phyloP scores from a whole-genome alignment of 1,140 invertebrate species.

The Diabrotica undecimpunctata region DNA sequence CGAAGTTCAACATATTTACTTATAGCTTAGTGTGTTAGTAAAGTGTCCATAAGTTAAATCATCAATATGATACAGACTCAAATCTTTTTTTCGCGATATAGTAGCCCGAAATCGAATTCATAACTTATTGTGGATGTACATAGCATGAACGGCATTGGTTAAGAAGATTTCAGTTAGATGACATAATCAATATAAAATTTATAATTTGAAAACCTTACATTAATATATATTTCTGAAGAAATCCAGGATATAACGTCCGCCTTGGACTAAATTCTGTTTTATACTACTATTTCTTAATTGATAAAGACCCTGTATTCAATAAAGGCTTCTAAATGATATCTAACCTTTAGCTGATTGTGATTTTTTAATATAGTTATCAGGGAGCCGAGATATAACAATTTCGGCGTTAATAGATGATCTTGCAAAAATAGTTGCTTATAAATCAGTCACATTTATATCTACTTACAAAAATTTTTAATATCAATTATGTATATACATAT shows the following conservation, averaged over 20 bases:
- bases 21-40: too few relatives aligned
- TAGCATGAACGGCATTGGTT: too few relatives aligned
- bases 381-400: conserved; percentile 25
- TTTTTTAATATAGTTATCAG: conserved; percentile 30
- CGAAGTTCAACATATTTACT: too few relatives aligned
- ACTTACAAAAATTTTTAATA: conserved; percentile 33
- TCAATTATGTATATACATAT: conserved; percentile 23
- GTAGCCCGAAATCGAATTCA: too few relatives aligned
- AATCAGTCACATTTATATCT: conserved; percentile 35
- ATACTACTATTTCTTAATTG: conserved; percentile 33
- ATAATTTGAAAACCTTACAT: conserved; percentile 6
- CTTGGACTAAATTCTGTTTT: conserved; percentile 33
- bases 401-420: conserved; percentile 30
- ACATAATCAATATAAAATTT: neutral
- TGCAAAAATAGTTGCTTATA: conserved; percentile 36
- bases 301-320: conserved; percentile 41
- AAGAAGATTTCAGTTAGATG: too few relatives aligned
- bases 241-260: conserved; percentile 28
- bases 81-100: too few relatives aligned
- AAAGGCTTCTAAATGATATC: conserved; percentile 41
- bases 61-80: too few relatives aligned
- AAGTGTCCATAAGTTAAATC: too few relatives aligned
- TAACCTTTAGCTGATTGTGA: conserved; percentile 39
- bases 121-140: conserved; percentile 7
- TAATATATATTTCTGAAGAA: conserved; percentile 23